Evolutionary conservation across 2,888 invertebrate genomes (phyloP).

Genomic region (Ormyrus thymus): DNA sequence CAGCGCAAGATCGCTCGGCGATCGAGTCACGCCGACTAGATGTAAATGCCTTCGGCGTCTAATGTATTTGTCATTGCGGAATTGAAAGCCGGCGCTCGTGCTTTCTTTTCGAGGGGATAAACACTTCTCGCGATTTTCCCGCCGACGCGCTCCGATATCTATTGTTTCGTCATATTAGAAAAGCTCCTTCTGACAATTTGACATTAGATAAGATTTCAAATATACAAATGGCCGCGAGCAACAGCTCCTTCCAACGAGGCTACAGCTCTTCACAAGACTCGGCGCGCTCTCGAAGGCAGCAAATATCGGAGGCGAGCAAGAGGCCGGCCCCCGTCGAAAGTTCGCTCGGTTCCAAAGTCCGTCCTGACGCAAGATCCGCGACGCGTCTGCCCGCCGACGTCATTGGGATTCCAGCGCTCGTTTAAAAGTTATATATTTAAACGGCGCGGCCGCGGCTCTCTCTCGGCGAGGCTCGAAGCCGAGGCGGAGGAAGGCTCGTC

Average conservation of each 20-base stretch:
- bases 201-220: no score
- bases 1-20: no score
- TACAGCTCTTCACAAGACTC: no score
- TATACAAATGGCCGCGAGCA: no score
- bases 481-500: conserved; percentile 29
- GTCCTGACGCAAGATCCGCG: conserved; percentile 16
- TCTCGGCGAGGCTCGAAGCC: neutral
- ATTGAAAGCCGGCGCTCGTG: neutral
- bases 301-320: neutral
- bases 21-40: no score
- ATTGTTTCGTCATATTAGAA: neutral
- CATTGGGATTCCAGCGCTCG: conserved; percentile 21
- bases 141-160: neutral
- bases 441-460: neutral
- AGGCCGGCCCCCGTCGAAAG: neutral
- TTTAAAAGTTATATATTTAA: neutral
- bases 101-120: no score
- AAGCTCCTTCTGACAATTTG: no score
- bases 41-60: conserved; percentile 9
- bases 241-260: no score
- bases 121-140: no score
- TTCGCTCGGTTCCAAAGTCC: conserved; percentile 11
- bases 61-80: conserved; percentile 46
- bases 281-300: no score
- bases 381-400: neutral